Evolutionary conservation across 2,113 vertebrate species (phyloP), one percentile per base, ranked within the genome.

Genomic region (Geococcyx californianus): DNA sequence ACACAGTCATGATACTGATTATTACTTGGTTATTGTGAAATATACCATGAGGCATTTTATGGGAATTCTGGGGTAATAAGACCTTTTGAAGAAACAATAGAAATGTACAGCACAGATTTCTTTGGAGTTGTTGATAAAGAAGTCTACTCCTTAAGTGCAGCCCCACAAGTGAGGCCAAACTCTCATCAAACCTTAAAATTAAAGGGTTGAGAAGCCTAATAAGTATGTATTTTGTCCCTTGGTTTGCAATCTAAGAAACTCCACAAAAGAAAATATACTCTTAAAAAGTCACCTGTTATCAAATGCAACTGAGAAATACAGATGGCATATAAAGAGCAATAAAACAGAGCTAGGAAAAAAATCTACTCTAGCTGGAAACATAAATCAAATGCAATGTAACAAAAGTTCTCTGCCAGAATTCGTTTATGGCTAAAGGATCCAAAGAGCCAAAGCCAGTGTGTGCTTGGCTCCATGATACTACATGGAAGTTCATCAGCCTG

Each of bases 361-460:
- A 42, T 90, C 87, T 55, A 25, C 64, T 95, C 47, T 90, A 62
- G 93, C 89, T 95, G 87, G 91, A 94, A 96, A 80, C 74, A 86
- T 94, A 95, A 87, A 96, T 94, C 84, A 95, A 83, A 84, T 82
- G 38, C 73, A 89, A 64, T 54, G 36, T 60, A 94, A 90, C 40
- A 86, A 81, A 84, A 19, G 24, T 81, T 86, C 40, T 49, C 62
- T 90, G 80, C 64, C 93, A 93, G 38, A 29, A 80, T 94, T 95
- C 93, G 74, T 93, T 94, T 96, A 90, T 72, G 76, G 52, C 82
- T 96, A 45, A 59, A 88, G 88, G 52, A 55, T 88, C 38, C 28
- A 70, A 38, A 93, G 73, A 84, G 34, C 26, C 87, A 86, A 76
- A 91, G 70, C 45, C 72, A 77, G 45, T 34, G 18, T 88, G 87